phyloP scores from a whole-genome alignment of 1,140 invertebrate genomes.

The Nautilus pompilius region DNA sequence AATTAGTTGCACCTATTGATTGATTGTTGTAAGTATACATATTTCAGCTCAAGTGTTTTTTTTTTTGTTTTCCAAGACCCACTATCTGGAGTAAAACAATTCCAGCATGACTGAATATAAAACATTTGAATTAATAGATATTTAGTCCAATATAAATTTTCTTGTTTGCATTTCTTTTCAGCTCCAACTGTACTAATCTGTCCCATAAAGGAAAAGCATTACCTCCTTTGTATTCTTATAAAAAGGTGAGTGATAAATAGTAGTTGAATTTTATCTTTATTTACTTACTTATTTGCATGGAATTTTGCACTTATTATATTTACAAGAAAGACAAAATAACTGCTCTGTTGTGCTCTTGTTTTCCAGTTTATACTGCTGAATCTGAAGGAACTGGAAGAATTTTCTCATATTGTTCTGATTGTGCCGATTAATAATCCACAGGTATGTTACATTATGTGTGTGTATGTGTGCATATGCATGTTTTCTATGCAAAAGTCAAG shows the following conservation, averaged over 20 bases:
- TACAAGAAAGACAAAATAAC: slow-evolving; percentile 62
- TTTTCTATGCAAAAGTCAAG: too few species aligned
- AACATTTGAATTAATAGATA: background rate
- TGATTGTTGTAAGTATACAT: too few species aligned
- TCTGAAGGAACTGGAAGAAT: slow-evolving; percentile 62
- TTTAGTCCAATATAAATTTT: background rate
- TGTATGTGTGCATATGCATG: too few species aligned
- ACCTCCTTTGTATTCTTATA: slow-evolving; percentile 39
- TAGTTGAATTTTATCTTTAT: background rate
- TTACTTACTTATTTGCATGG: slow-evolving; percentile 34
- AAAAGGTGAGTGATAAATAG: slow-evolving; percentile 31
- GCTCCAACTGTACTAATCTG: slow-evolving; percentile 19
- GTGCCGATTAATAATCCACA: slow-evolving; percentile 63
- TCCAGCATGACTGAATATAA: too few species aligned
- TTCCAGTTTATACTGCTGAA: slow-evolving; percentile 64
- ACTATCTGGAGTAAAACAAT: too few species aligned
- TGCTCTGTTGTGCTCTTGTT: slow-evolving; percentile 53
- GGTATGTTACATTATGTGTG: too few species aligned
- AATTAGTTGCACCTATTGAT: too few species aligned
- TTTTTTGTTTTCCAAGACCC: too few species aligned
- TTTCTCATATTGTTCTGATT: slow-evolving; percentile 71
- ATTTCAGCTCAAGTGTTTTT: too few species aligned
- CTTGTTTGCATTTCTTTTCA: background rate
- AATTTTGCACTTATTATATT: slow-evolving; percentile 66
- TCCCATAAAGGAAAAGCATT: slow-evolving; percentile 31